Percentiles rank a stretch among this genome's conserved stretches.
Conservation (phyloP, 2,888 invertebrate species). For the Sipha maydis region DNA sequence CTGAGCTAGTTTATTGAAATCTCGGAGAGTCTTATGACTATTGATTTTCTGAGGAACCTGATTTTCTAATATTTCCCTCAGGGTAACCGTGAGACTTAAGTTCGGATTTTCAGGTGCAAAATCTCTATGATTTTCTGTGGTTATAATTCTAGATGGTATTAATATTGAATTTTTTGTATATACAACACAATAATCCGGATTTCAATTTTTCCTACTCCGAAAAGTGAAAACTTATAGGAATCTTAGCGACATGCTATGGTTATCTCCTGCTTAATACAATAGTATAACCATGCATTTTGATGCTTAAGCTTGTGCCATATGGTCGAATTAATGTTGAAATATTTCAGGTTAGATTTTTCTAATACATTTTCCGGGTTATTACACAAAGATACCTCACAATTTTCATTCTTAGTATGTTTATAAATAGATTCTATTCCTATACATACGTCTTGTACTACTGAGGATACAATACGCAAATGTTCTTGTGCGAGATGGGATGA, state of each 20-base stretch:
- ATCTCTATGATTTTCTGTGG: no score
- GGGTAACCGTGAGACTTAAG: no score
- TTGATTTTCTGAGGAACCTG: no score
- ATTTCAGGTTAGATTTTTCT: no score
- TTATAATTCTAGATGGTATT: no score
- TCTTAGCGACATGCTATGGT: neutral
- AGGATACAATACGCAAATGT: neutral
- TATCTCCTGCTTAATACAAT: neutral
- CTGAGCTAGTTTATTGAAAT: no score
- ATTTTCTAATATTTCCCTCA: no score
- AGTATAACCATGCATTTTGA: neutral
- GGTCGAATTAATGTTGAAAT: no score
- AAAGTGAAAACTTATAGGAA: neutral
- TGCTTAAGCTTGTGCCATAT: no score
- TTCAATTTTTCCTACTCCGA: neutral
- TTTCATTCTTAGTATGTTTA: neutral
- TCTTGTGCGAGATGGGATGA: neutral
- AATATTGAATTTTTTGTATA: neutral
- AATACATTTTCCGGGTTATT: neutral
- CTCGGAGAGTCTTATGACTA: no score
- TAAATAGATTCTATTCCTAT: no score
- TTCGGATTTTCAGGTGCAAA: no score
- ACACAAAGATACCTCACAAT: slow-evolving; percentile 9
- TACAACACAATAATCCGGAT: neutral
- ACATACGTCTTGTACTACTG: neutral